Evolutionary conservation across 1,140 invertebrate genomes (phyloP).

Genomic region (Branchinecta lindahli): DNA sequence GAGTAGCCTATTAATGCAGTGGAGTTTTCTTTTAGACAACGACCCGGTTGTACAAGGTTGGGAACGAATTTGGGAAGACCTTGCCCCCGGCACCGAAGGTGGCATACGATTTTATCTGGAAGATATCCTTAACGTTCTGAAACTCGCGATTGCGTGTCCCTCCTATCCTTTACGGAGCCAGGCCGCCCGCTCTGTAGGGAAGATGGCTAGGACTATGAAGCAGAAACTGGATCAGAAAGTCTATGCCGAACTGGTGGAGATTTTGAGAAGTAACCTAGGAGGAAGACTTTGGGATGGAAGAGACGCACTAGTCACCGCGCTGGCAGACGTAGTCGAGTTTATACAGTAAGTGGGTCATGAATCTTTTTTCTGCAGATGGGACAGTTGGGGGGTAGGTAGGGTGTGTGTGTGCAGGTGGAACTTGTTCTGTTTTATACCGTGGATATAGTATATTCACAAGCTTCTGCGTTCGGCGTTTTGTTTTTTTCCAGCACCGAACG

Average conservation of each 20-base stretch:
- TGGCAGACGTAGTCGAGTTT: background rate
- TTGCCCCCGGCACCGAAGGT: conserved; percentile 64
- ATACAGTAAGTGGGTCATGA: background rate
- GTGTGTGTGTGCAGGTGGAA: no score
- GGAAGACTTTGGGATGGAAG: background rate
- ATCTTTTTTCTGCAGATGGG: no score
- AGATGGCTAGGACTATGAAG: background rate
- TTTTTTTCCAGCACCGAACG: no score
- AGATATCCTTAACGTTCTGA: conserved; percentile 51
- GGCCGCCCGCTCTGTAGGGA: conserved; percentile 26
- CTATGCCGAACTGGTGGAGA: background rate
- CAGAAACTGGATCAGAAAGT: conserved; percentile 3
- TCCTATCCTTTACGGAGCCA: conserved; percentile 76
- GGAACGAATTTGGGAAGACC: conserved; percentile 76
- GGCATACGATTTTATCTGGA: conserved; percentile 59
- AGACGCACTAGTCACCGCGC: background rate
- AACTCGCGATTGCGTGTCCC: conserved; percentile 51
- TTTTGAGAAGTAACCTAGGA: background rate
- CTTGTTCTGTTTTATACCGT: no score
- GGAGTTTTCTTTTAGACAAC: background rate
- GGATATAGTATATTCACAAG: no score
- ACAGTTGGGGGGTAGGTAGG: no score
- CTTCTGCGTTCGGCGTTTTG: no score
- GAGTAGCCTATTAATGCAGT: no score
- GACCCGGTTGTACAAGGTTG: conserved; percentile 39